Base-by-base conservation (phyloP, 2,797 vertebrate genomes). In the Clarias pachynema region DNA sequence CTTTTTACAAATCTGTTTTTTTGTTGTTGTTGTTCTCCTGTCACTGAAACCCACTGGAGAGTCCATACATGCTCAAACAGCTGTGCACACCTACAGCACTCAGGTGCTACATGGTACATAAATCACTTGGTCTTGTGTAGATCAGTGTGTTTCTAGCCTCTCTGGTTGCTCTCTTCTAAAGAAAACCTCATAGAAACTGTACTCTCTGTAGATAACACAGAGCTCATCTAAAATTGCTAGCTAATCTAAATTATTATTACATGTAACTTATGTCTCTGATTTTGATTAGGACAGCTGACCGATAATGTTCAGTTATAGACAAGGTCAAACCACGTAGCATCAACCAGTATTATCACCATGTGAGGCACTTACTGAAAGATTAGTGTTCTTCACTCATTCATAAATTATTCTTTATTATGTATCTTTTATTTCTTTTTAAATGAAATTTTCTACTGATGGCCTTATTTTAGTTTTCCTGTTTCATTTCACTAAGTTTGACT, bases 51-150 rank as follows among this genome's bases (percentile, higher is more conserved):
- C 62, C 26, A 6, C 31, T 60, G 77, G 65, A 74, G 81, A 68
- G 49, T 75, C 60, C 60, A 80, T 88, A 89, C 90, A 93, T 88
- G 92, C 89, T 90, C 74, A 80, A 87, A 92, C 91, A 89, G 87
- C 90, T 89, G 91, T 91, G 87, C 86, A 89, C 86, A 89, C 86
- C 60, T 88, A 72, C 60, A 24, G 77, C 85, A 40, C 82, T 85
- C 29, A 89, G 91, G 92, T 93, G 91, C 93, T 93, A 90, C 91
- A 93, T 86, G 94, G 94, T 94, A 95, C 95, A 92, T 49, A 65
- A 57, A 37, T 74, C 16, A 24, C 49, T 63, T 68, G 57, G 60
- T 75, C 37, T 62, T 0, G 2, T 69, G n/a, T 60, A 34, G 81
- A 81, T 82, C 37, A 2, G 6, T 18, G 66, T 78, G 62, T 70